A percentile compares a stretch with the other conserved stretches of the same genome.
Evolutionary conservation across 2,113 vertebrate species (phyloP).

Genomic region (Suncus etruscus): DNA sequence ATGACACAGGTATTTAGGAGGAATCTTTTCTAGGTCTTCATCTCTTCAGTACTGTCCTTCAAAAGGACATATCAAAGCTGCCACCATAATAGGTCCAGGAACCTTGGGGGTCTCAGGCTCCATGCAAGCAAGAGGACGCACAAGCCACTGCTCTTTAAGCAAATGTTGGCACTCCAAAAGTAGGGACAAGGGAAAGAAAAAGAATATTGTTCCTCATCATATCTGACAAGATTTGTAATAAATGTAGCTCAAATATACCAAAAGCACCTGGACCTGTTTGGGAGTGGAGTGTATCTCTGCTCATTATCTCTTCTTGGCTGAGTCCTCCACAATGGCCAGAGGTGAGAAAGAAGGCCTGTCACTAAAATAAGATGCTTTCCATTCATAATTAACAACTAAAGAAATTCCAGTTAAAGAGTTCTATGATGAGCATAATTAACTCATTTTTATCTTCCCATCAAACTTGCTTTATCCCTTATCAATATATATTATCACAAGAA

Average conservation of each 20-base stretch:
- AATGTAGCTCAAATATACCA: background rate
- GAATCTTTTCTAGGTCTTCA: background rate
- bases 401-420: background rate
- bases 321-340: background rate
- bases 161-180: background rate
- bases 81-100: fast-evolving
- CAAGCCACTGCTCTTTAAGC: background rate
- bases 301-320: too few relatives aligned
- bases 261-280: background rate
- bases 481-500: background rate
- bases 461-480: too few relatives aligned
- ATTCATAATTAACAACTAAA: background rate
- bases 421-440: background rate
- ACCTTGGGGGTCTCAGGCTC: too few relatives aligned
- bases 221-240: background rate
- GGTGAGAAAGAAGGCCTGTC: background rate
- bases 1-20: background rate
- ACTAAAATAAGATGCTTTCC: background rate
- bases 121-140: fast-evolving
- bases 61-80: background rate
- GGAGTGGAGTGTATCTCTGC: fast-evolving
- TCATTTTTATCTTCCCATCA: too few relatives aligned
- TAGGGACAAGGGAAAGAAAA: background rate
- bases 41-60: background rate
- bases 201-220: background rate